A percentile compares a stretch with the other conserved stretches of the same genome.
Evolutionary conservation across 2,797 vertebrate species (phyloP).

Genomic region (Philypnodon macrostomus): DNA sequence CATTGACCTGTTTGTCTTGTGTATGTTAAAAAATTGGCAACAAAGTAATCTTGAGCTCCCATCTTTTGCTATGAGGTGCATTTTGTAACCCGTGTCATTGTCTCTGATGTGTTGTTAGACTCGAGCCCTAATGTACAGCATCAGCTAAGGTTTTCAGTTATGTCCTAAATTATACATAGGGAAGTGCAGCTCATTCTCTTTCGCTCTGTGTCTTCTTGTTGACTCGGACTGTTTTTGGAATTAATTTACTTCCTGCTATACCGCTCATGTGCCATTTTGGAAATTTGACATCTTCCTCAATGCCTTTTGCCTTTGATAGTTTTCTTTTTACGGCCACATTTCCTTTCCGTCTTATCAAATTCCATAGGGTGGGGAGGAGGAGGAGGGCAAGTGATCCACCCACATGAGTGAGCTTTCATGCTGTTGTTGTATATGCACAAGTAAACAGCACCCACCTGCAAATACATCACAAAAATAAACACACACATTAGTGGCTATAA

Average conservation of each 20-base stretch:
- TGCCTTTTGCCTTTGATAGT: slow-evolving; percentile 11
- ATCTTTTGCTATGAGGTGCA: background rate
- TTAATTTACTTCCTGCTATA: slow-evolving; percentile 56
- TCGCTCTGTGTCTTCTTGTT: slow-evolving; percentile 44
- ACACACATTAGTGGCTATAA: slow-evolving; percentile 10
- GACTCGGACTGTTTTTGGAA: slow-evolving; percentile 61
- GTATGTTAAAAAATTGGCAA: no score
- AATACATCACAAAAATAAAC: slow-evolving; percentile 21
- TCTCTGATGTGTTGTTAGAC: slow-evolving; percentile 11
- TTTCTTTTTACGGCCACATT: slow-evolving; percentile 48
- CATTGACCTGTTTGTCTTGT: no score
- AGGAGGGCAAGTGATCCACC: slow-evolving; percentile 58
- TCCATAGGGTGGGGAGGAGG: slow-evolving; percentile 58
- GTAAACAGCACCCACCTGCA: slow-evolving; percentile 54
- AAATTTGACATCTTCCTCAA: slow-evolving; percentile 35
- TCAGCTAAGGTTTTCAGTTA: slow-evolving; percentile 7
- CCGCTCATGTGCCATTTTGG: slow-evolving; percentile 25
- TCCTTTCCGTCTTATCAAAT: slow-evolving; percentile 65
- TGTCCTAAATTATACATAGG: slow-evolving; percentile 22
- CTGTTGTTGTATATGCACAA: slow-evolving; percentile 52
- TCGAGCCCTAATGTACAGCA: slow-evolving; percentile 8
- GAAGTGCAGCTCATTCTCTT: slow-evolving; percentile 32
- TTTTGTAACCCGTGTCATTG: background rate
- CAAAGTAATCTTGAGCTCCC: no score
- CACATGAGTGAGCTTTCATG: slow-evolving; percentile 66